Evolutionary conservation across 2,113 vertebrate genomes (phyloP), one percentile per base, ranked within the genome.

Genomic region (Pteronura brasiliensis): DNA sequence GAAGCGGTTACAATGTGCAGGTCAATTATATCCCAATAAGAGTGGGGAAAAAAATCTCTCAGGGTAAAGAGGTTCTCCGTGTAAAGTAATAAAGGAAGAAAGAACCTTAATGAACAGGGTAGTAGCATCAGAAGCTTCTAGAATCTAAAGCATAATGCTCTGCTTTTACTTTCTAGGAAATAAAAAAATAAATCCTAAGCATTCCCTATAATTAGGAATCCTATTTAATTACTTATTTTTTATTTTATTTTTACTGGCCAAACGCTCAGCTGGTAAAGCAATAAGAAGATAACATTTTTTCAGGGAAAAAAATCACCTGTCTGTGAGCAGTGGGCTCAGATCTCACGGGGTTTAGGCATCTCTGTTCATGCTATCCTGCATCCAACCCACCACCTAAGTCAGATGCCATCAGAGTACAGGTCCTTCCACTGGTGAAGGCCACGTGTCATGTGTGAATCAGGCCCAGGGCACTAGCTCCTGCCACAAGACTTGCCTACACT

Each of bases 381-480:
- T 10, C 36, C 12, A 4, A 42, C 18, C 7, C 20, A 6, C 18
- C 27, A n/a, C 6, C n/a, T 39, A 76, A 4, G 11, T 12, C 18
- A 1, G 12, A 17, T 17, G 4, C 23, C 55, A 52, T 2, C 6
- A 31, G 55, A 29, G 10, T 0, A 11, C 0, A 83, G 23, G 23
- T 34, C 25, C 27, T 31, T 23, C 25, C 25, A 31, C 14, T 3
- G 2, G 42, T 3, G 4, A 49, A 23, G 25, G 25, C 23, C 12
- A 36, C 0, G 27, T 18, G 12, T 6, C 25, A 21, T 31, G 31
- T 0, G 6, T 39, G 4, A 65, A 5, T 49, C 44, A 27, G 8
- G 42, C 27, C 4, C 39, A 13, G 14, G 39, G 13, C 23, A 1
- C 47, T 3, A 7, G 13, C 15, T 42, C 25, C n/a, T 65, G 25